phyloP scores from a whole-genome alignment of 2,888 invertebrate species.

The Euzophera pinguis region DNA sequence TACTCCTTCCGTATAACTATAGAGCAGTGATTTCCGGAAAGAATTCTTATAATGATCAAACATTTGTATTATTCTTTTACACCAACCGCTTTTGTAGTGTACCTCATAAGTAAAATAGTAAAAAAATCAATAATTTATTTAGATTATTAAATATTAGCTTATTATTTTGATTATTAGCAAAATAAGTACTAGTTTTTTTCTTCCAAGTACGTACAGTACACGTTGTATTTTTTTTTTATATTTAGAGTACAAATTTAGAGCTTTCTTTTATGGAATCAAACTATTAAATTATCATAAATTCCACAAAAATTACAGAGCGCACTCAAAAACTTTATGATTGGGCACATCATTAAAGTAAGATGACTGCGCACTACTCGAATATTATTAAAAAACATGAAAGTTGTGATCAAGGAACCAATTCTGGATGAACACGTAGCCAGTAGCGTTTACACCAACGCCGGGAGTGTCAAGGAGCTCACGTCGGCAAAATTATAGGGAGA shows the following conservation, averaged over 20 bases:
- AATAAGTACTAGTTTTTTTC: no score
- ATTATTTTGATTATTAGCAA: no score
- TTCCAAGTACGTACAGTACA: no score
- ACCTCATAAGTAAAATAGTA: no score
- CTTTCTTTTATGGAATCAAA: slow-evolving; percentile 15
- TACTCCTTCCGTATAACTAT: slow-evolving; percentile 42
- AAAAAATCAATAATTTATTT: no score
- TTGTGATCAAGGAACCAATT: slow-evolving; percentile 53
- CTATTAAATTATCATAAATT: slow-evolving; percentile 31
- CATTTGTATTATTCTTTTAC: no score
- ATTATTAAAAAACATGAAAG: slow-evolving; percentile 70
- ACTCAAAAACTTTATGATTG: slow-evolving; percentile 46
- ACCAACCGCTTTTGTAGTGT: no score
- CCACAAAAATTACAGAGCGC: slow-evolving; percentile 62
- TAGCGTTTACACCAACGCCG: slow-evolving; percentile 32
- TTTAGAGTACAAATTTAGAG: not conserved
- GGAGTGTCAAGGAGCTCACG: slow-evolving; percentile 55
- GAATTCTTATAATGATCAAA: not conserved
- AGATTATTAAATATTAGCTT: no score
- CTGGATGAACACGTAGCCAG: slow-evolving; percentile 44
- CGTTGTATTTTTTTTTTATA: no score
- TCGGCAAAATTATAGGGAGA: slow-evolving; percentile 66
- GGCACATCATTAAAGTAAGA: slow-evolving; percentile 64
- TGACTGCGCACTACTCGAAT: slow-evolving; percentile 60
- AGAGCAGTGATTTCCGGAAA: slow-evolving; percentile 4